Conservation (phyloP, 2,113 vertebrate genomes). For the Leptodactylus fuscus region DNA sequence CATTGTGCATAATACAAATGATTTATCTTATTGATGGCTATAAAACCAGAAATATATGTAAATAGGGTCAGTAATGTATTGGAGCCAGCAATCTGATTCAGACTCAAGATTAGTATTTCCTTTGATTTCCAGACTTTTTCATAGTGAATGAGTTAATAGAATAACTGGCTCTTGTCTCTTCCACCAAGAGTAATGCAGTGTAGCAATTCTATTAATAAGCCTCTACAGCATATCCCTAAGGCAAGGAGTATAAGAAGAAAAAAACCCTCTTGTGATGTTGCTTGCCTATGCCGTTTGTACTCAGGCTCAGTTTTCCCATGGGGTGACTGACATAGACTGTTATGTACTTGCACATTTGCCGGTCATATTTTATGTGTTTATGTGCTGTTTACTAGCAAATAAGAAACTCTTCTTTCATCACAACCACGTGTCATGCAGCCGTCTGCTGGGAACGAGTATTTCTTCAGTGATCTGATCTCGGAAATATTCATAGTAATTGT, state of each 20-base stretch:
- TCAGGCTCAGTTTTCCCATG: slow-evolving; percentile 47
- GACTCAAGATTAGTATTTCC: background rate
- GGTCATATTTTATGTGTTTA: slow-evolving; percentile 41
- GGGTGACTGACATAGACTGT: slow-evolving; percentile 54
- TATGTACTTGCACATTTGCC: slow-evolving; percentile 46
- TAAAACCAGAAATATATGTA: too few species aligned
- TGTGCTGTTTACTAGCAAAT: slow-evolving; percentile 1
- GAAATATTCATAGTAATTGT: background rate
- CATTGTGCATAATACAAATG: background rate
- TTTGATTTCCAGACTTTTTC: too few species aligned
- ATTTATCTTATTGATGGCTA: too few species aligned
- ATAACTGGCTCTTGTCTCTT: slow-evolving; percentile 47
- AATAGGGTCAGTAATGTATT: background rate
- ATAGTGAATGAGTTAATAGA: slow-evolving; percentile 40
- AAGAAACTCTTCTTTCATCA: background rate
- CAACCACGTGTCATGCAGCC: background rate
- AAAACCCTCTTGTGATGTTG: slow-evolving; percentile 56
- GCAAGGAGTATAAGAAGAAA: slow-evolving; percentile 13
- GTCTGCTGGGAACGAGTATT: background rate
- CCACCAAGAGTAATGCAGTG: slow-evolving; percentile 46
- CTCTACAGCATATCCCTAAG: slow-evolving; percentile 49
- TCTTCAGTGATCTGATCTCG: background rate
- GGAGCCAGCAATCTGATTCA: background rate
- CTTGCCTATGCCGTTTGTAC: slow-evolving; percentile 49
- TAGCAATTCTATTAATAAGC: slow-evolving; percentile 57